Evolutionary conservation across 2,797 vertebrate species (phyloP), one percentile per base, ranked within the genome.

Genomic region (Pitangus sulphuratus): DNA sequence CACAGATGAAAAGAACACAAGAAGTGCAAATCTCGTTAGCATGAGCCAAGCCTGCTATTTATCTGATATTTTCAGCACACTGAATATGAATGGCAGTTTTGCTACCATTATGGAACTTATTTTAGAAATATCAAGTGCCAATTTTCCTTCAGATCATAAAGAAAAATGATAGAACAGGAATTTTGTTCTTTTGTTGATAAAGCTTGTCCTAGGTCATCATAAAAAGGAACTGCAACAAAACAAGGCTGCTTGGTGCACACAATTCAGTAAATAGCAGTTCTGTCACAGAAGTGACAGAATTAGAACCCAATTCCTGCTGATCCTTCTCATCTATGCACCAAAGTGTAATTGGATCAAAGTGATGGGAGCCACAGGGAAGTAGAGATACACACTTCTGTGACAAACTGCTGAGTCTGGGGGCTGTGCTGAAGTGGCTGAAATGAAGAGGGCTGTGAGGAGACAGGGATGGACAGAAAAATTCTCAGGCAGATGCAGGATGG

Each of bases 11-110:
- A 95, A 9, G 54, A 95, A 86, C n/a, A 94, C 71, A 85, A 91
- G 88, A 90, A 95, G 69, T 65, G 70, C 83, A 82, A 89, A 92
- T 64, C 92, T 97, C 95, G 93, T 93, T 97, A 95, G 78, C 84
- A 90, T 87, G 95, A 95, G 78, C 90, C 69, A 80, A 94, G 84
- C 70, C 81, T 87, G 84, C 83, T 72, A 78, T 97, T 96, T 94
- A 89, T 94, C 84, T 96, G 93, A 50, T 96, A 96, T 97, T 97
- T 97, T 96, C 90, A 88, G 92, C 90, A 82, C 53, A 57, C 40
- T 90, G 90, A 78, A 91, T 88, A 76, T 83, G 82, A 89, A 93
- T 39, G 37, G 50, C 53, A 77, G 90, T 92, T 97, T 93, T 90
- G 40, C 71, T 93, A 79, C 50, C 62, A 93, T 80, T 79, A 81